These are phyloP conservation scores for Allobates femoralis DNA, from an alignment of 2,797 vertebrate genomes.

Conservation along the genomic window DNA sequence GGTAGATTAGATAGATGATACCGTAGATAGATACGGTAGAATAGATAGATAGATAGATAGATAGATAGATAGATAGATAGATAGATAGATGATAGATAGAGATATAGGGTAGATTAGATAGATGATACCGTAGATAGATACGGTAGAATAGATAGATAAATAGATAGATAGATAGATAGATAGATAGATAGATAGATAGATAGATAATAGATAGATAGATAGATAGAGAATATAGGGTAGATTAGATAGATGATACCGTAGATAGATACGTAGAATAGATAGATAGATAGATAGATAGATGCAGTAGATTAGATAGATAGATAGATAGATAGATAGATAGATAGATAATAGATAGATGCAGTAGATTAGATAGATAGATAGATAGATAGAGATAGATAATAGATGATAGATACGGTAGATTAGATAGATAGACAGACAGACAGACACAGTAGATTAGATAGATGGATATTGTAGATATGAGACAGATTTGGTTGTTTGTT, in stretches of 20 bases:
- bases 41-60: slow-evolving; percentile 7
- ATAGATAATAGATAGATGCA: too few species aligned
- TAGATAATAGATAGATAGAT: slow-evolving; percentile 2
- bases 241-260: background rate
- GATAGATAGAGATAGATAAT: slow-evolving; percentile 1
- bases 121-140: slow-evolving; percentile 5
- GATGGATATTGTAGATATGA: background rate
- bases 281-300: background rate
- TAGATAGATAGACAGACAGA: background rate
- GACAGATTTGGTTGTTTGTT: background rate
- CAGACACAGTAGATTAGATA: too few species aligned
- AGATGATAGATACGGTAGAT: background rate
- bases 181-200: background rate
- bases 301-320: background rate
- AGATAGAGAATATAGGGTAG: background rate
- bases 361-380: too few species aligned
- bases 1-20: slow-evolving; percentile 6
- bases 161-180: background rate
- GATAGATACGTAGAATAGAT: background rate
- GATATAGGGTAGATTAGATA: too few species aligned
- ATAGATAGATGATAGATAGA: background rate
- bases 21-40: background rate
- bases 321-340: background rate
- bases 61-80: background rate
- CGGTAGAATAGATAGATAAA: background rate